Evolutionary conservation across 2,113 vertebrate species (phyloP).

Genomic region (Petrocephalus microphthalmus): DNA sequence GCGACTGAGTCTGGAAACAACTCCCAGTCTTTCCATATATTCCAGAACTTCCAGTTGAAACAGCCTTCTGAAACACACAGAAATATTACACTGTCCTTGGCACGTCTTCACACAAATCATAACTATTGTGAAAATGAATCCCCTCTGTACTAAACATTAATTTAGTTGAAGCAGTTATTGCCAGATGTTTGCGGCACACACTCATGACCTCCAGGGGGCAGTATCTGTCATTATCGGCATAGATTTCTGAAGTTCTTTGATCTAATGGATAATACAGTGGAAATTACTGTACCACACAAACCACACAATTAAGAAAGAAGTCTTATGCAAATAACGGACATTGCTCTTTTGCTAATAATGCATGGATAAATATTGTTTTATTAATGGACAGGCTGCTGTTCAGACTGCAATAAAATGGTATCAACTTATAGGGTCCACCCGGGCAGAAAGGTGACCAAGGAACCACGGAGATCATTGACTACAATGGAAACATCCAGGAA

Average conservation of each 20-base stretch:
- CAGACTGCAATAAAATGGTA: not conserved
- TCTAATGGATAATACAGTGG: not conserved
- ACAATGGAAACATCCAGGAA: constrained; percentile 96
- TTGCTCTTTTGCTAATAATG: not conserved
- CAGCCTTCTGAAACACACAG: not conserved
- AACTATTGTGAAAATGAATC: not conserved
- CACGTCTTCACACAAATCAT: not conserved
- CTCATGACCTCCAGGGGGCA: constrained; percentile 40
- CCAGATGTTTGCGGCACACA: not conserved
- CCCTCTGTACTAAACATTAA: not conserved
- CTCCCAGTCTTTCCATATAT: not conserved
- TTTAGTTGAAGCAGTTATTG: not conserved
- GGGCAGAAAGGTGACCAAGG: constrained; percentile 95
- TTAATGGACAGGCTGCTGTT: not conserved
- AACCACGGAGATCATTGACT: constrained; percentile 94
- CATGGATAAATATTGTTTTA: not conserved
- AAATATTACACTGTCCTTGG: constrained; percentile 5
- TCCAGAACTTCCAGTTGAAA: not conserved
- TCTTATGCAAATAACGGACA: not conserved
- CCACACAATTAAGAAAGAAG: not conserved
- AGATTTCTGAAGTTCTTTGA: not conserved
- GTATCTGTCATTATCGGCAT: constrained; percentile 5
- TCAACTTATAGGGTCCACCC: constrained; percentile 73
- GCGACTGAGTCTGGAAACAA: not conserved
- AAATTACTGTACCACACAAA: not conserved